Conservation (phyloP, 2,797 vertebrate genomes). For the Myotis myotis region DNA sequence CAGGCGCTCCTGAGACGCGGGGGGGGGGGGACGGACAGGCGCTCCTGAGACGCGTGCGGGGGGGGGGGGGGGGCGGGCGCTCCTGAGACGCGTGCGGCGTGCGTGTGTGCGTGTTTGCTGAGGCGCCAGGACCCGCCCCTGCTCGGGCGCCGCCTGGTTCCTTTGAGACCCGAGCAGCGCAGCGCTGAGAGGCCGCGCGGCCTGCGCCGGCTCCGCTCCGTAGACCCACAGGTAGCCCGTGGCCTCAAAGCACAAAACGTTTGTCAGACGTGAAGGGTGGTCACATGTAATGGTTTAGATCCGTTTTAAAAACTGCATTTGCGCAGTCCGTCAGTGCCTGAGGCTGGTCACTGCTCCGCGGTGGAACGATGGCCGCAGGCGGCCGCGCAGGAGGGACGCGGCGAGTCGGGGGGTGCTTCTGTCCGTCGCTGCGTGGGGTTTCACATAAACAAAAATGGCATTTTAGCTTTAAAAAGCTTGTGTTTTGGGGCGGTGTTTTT, state of each 20-base stretch:
- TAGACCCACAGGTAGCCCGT: background rate
- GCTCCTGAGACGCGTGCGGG: no score
- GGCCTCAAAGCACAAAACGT: background rate
- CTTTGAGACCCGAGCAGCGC: no score
- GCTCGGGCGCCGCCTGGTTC: no score
- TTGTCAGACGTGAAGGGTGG: rapidly evolving
- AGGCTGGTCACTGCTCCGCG: background rate
- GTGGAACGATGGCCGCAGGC: background rate
- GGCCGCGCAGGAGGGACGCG: no score
- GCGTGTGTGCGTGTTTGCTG: no score
- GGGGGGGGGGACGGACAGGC: no score
- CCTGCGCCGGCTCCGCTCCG: background rate
- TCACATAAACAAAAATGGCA: background rate
- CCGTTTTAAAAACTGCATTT: background rate
- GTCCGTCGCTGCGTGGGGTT: background rate
- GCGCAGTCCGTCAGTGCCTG: background rate
- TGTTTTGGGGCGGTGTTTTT: background rate
- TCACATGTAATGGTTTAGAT: background rate
- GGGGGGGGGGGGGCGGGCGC: no score
- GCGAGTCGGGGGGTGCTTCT: background rate
- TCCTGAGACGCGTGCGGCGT: no score
- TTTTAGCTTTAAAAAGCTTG: background rate
- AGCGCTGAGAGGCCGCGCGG: no score
- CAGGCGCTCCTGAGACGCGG: no score
- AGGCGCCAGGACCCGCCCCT: no score